Conservation (phyloP, 2,888 invertebrate genomes). For the Tipula unca region DNA sequence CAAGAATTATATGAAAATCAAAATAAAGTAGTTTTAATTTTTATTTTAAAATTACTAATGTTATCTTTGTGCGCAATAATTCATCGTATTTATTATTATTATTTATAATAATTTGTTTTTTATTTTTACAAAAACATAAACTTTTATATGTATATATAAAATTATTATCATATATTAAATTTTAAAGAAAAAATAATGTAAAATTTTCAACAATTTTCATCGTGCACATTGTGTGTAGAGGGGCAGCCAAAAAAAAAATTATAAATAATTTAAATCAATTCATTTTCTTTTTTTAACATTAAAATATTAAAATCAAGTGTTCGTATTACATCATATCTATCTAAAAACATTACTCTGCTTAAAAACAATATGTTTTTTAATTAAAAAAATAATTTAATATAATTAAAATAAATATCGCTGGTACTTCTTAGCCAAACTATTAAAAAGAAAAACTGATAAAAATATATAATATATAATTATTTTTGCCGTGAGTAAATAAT, state of each 20-base stretch:
- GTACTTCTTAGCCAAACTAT: slow-evolving; percentile 16
- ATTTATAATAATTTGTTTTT: slow-evolving; percentile 1
- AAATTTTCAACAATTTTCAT: slow-evolving; percentile 20
- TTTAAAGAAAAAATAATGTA: not conserved
- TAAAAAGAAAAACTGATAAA: not conserved
- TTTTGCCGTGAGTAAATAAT: not conserved
- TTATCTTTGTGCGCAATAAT: slow-evolving; percentile 14
- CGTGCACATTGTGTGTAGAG: slow-evolving; percentile 18
- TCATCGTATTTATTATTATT: slow-evolving; percentile 14
- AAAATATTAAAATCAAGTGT: slow-evolving; percentile 17
- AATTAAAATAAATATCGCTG: slow-evolving; percentile 2
- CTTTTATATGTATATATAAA: not conserved
- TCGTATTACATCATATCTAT: slow-evolving; percentile 19
- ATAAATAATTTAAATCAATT: not conserved
- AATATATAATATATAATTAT: not conserved
- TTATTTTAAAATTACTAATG: not conserved
- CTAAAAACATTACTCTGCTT: slow-evolving; percentile 15
- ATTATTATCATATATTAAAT: not conserved
- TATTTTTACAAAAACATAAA: slow-evolving; percentile 16
- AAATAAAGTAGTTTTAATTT: not conserved
- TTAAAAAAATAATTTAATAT: not conserved
- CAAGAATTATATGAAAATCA: not conserved
- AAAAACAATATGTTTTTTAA: slow-evolving; percentile 1
- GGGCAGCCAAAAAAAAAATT: slow-evolving; percentile 10
- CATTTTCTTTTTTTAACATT: slow-evolving; percentile 18